Conservation (phyloP, 2,888 invertebrate species). For the Lasiommata megera region DNA sequence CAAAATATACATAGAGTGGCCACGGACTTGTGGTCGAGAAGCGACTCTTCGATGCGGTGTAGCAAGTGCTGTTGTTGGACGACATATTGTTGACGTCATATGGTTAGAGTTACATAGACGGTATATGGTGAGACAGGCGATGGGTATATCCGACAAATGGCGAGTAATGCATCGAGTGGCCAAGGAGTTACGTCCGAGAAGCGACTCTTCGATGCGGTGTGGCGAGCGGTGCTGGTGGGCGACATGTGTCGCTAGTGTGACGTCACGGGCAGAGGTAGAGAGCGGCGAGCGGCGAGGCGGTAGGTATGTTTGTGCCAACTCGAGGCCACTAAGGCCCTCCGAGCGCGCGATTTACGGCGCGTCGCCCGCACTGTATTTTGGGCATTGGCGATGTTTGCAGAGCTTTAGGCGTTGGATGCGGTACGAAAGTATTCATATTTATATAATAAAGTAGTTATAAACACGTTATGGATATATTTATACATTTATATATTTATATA, state of each 20-base stretch:
- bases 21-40: too few species aligned
- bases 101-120: constrained; percentile 16
- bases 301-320: constrained; percentile 56
- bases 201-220: constrained; percentile 1
- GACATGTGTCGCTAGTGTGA: constrained; percentile 10
- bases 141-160: constrained; percentile 16
- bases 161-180: too few species aligned
- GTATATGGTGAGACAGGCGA: constrained; percentile 17
- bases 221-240: constrained; percentile 19
- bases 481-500: too few species aligned
- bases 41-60: constrained; percentile 1
- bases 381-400: constrained; percentile 62
- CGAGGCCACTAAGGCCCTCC: constrained; percentile 72
- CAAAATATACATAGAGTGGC: too few species aligned
- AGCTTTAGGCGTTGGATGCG: constrained; percentile 44
- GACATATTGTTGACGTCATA: constrained; percentile 10
- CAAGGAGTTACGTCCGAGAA: too few species aligned
- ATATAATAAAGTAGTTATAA: too few species aligned
- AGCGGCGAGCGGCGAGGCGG: constrained; percentile 32
- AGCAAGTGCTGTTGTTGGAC: constrained; percentile 23
- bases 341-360: constrained; percentile 83
- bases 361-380: constrained; percentile 79
- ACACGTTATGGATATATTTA: too few species aligned
- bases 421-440: constrained; percentile 40
- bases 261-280: constrained; percentile 30